These are phyloP conservation scores for Chauna torquata DNA, from an alignment of 2,113 vertebrate species.

Conservation along the genomic window DNA sequence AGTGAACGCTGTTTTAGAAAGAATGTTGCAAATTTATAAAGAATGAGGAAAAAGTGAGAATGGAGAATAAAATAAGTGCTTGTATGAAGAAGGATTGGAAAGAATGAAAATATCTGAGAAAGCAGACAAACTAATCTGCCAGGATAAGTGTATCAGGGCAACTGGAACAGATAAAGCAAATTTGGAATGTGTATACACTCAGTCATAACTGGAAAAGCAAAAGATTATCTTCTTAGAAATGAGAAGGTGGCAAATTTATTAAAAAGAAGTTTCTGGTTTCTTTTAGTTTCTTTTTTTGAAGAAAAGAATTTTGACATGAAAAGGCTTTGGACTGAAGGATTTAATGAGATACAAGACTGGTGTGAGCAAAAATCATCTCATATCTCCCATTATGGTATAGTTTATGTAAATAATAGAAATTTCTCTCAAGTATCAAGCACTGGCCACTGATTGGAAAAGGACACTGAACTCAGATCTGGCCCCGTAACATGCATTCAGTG, in stretches of 20 bases:
- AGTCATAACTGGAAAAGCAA: background rate
- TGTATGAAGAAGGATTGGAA: background rate
- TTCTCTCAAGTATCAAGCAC: background rate
- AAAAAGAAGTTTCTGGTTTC: background rate
- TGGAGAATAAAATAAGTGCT: background rate
- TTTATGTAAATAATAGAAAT: background rate
- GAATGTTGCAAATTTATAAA: background rate
- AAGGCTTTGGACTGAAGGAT: background rate
- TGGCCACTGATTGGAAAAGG: background rate
- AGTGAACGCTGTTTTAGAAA: background rate
- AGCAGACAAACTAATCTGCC: background rate
- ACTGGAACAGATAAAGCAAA: background rate
- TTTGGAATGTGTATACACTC: background rate
- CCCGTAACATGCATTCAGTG: background rate
- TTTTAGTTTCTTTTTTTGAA: background rate
- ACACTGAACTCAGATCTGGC: constrained; percentile 6
- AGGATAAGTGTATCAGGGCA: background rate
- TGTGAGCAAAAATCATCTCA: background rate
- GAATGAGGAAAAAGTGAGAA: background rate
- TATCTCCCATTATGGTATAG: background rate
- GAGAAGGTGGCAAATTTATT: background rate
- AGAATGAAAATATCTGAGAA: background rate
- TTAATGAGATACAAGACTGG: background rate
- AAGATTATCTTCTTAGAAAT: background rate
- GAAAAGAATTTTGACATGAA: background rate